Evolutionary conservation across 2,888 invertebrate genomes (phyloP).

Genomic region (Temnothorax rugatulus): DNA sequence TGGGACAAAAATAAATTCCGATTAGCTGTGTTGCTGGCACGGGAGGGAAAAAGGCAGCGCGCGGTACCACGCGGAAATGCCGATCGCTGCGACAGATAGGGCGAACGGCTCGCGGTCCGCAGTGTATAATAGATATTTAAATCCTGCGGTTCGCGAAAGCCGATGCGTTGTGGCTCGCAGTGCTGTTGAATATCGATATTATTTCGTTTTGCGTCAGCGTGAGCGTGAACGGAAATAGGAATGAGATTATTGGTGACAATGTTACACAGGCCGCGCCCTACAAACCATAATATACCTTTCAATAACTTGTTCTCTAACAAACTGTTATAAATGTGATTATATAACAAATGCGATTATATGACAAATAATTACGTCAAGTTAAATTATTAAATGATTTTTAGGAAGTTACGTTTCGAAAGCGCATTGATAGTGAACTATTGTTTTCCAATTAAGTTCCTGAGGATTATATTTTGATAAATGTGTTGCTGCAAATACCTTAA

Average conservation of each 20-base stretch:
- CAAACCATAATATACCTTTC: neutral
- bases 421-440: neutral
- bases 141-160: slow-evolving; percentile 79
- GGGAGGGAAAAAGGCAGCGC: slow-evolving; percentile 30
- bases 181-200: slow-evolving; percentile 80
- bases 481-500: neutral
- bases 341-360: neutral
- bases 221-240: slow-evolving; percentile 41
- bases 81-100: slow-evolving; percentile 55
- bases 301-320: neutral
- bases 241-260: slow-evolving; percentile 36
- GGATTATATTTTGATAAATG: neutral
- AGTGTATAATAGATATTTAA: slow-evolving; percentile 82
- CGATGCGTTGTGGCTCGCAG: slow-evolving; percentile 62
- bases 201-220: slow-evolving; percentile 74
- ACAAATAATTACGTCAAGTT: neutral
- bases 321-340: slow-evolving; percentile 17
- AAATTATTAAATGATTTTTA: neutral
- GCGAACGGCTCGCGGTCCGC: slow-evolving; percentile 56
- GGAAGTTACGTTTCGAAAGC: neutral
- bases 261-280: neutral
- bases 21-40: slow-evolving; percentile 35
- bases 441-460: neutral
- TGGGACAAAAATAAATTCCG: slow-evolving; percentile 78
- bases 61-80: slow-evolving; percentile 52